Evolutionary conservation across 2,888 invertebrate genomes (phyloP).

Genomic region (Melinaea menophilus): DNA sequence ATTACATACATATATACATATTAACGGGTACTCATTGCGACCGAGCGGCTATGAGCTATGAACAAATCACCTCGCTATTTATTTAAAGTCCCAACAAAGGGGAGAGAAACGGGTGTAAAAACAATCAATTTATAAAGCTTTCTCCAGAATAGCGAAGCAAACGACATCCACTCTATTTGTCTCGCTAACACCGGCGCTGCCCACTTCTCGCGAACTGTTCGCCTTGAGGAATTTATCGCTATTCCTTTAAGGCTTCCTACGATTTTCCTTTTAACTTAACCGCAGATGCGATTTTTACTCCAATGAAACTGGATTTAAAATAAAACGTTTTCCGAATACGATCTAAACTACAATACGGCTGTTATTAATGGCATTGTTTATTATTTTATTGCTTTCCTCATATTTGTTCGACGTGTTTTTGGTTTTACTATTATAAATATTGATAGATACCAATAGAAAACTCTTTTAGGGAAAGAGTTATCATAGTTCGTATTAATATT

Average conservation of each 20-base stretch:
- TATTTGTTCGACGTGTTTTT: too few species aligned
- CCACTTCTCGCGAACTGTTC: conserved; percentile 64
- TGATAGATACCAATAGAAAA: too few species aligned
- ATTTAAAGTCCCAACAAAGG: conserved; percentile 15
- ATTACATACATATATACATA: too few species aligned
- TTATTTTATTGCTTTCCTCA: background rate
- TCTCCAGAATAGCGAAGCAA: conserved; percentile 49
- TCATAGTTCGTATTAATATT: too few species aligned
- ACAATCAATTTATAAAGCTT: conserved; percentile 63
- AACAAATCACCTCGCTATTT: conserved; percentile 9
- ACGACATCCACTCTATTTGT: conserved; percentile 67
- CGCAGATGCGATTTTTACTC: conserved; percentile 41
- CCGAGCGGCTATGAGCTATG: background rate
- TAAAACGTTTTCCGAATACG: background rate
- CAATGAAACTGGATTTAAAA: conserved; percentile 21
- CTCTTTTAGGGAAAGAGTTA: too few species aligned
- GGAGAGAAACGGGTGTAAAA: conserved; percentile 48
- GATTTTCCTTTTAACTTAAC: conserved; percentile 38
- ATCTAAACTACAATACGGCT: background rate
- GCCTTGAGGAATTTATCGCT: conserved; percentile 65
- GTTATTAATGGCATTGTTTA: background rate
- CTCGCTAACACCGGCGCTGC: conserved; percentile 64
- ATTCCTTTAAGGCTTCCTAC: conserved; percentile 48
- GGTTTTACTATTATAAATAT: too few species aligned
- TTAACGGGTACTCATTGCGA: too few species aligned